Base-by-base conservation (phyloP, 2,888 invertebrate species). In the Troglohyphantes excavatus region DNA sequence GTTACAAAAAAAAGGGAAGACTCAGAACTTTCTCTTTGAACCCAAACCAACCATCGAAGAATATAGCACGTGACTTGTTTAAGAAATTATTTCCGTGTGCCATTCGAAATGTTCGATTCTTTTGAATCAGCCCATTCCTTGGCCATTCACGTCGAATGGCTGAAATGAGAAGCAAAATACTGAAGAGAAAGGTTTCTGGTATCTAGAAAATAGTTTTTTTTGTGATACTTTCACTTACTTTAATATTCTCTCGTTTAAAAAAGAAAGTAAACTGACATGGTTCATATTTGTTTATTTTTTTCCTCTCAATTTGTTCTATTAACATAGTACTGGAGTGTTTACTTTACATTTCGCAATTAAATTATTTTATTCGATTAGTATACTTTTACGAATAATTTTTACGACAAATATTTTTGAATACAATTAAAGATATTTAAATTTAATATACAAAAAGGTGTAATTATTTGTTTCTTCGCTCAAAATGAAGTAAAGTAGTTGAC, bases 51-150 rank as follows among this genome's bases (percentile, higher is more conserved):
- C 46, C 73, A 17, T 23, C 61, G 27, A 63, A 72, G 43, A 43
- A 83, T 63, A 63, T 73, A 46, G 46, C 73, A 83, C 83, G 83
- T 83, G 83, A 83, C 83, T 65, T 73, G 83, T 46, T 43, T 73
- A 21, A 13, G 63, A 73, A 83, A 83, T 83, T 63, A 65, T 63
- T 6, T n/a, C 27, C n/a, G 46, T 29, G 43, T 43, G 13, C 11
- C 43, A 21, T 17, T 39, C n/a, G 2, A 23, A 5, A 39, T 11
- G 21, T 73, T 73, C 73, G 27, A n/a, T 26, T 46, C 65, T 73
- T 83, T 83, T 73, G 73, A 83, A 83, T 63, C 73, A 46, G 3
- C 29, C 43, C 2, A 73, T 73, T 83, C 27, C 83, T 83, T 65
- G 46, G 17, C 82, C 29, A 21, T 73, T 73, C 63, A 83, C 73